Conservation (phyloP, 2,888 invertebrate genomes). For the Conchocele bisecta region DNA sequence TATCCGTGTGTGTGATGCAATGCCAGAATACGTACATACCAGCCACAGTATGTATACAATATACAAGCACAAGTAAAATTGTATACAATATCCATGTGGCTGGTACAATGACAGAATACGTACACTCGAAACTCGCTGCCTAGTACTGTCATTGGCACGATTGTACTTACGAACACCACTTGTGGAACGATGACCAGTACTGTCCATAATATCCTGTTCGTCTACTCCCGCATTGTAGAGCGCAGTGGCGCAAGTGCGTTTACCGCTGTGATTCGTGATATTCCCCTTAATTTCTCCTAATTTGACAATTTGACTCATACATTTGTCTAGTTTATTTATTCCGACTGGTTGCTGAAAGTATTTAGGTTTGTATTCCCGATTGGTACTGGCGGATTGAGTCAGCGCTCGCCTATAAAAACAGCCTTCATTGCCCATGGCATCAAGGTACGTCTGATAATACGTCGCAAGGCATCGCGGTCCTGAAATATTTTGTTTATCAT, state of each 20-base stretch:
- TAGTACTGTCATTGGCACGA: not conserved
- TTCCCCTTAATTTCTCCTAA: constrained; percentile 7
- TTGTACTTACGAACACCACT: not conserved
- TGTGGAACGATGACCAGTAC: constrained; percentile 3
- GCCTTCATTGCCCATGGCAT: not conserved
- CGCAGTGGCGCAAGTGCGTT: constrained; percentile 8
- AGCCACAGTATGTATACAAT: no score
- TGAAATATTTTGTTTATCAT: no score
- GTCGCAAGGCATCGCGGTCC: not conserved
- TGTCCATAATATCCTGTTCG: constrained; percentile 11
- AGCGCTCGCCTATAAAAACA: not conserved
- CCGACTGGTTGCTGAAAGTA: not conserved
- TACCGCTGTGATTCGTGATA: constrained; percentile 12
- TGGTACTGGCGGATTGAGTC: not conserved
- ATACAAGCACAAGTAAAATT: no score
- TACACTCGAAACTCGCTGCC: not conserved
- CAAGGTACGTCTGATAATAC: not conserved
- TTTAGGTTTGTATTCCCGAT: not conserved
- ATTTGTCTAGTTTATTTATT: not conserved
- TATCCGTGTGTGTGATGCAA: no score
- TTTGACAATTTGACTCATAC: constrained; percentile 7
- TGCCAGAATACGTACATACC: no score
- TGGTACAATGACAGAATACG: not conserved
- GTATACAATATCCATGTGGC: no score
- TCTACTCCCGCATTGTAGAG: constrained; percentile 3